These are phyloP conservation scores for Luehdorfia chinensis DNA, from an alignment of 1,140 invertebrate genomes.

Conservation along the genomic window DNA sequence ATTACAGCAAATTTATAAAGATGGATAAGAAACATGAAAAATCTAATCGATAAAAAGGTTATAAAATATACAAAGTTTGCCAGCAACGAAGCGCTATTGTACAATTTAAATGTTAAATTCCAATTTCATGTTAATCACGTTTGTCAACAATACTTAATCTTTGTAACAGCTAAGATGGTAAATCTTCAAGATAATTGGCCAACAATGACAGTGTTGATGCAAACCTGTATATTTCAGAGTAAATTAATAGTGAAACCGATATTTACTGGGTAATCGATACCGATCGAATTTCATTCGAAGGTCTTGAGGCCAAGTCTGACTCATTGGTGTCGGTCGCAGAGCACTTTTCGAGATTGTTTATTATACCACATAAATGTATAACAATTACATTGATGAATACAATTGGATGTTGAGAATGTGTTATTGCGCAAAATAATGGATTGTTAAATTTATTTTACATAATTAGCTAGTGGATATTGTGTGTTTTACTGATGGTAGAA, in stretches of 20 bases:
- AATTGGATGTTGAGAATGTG: background rate
- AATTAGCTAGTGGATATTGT: too few relatives aligned
- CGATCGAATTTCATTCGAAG: conserved; percentile 15
- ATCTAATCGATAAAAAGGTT: too few relatives aligned
- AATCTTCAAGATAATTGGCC: conserved; percentile 31
- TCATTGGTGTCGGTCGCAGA: conserved; percentile 7
- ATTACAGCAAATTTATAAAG: too few relatives aligned
- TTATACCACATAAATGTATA: background rate
- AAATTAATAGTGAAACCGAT: conserved; percentile 23
- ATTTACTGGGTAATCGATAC: conserved; percentile 21
- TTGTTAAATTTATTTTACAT: background rate
- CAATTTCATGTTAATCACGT: too few relatives aligned
- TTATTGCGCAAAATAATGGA: background rate
- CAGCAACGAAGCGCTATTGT: too few relatives aligned
- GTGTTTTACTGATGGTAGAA: too few relatives aligned
- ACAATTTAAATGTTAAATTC: too few relatives aligned
- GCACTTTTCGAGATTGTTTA: conserved; percentile 2
- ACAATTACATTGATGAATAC: conserved; percentile 1
- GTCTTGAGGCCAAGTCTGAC: conserved; percentile 9
- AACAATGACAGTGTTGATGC: conserved; percentile 24
- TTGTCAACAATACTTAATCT: conserved; percentile 1
- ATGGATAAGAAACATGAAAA: too few relatives aligned
- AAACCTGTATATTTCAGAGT: conserved; percentile 23
- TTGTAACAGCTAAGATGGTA: conserved; percentile 21
- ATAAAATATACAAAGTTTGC: too few relatives aligned